These are phyloP conservation scores for Hoplodrina ambigua DNA, from an alignment of 2,888 invertebrate species.

Conservation along the genomic window DNA sequence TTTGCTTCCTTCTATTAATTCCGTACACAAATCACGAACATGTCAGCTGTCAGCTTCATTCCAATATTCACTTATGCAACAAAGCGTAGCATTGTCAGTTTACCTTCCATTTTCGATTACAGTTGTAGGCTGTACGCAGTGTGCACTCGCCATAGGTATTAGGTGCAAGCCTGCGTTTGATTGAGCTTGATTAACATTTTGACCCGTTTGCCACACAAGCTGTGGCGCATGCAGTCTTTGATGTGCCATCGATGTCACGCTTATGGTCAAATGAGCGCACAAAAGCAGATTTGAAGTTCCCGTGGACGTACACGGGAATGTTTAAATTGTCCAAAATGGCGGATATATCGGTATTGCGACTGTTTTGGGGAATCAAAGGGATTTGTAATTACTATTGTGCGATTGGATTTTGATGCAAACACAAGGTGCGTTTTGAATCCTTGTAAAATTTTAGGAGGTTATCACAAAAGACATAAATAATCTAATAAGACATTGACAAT, in stretches of 20 bases:
- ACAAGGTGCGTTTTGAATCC: neutral
- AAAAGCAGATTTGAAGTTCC: slow-evolving; percentile 45
- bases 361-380: slow-evolving; percentile 40
- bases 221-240: slow-evolving; percentile 56
- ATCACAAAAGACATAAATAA: too few species aligned
- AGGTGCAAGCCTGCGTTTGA: slow-evolving; percentile 88
- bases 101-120: slow-evolving; percentile 15
- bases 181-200: slow-evolving; percentile 91
- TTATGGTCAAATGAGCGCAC: slow-evolving; percentile 57
- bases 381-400: slow-evolving; percentile 8
- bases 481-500: too few species aligned
- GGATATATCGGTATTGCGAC: slow-evolving; percentile 20
- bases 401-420: slow-evolving; percentile 12
- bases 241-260: slow-evolving; percentile 47
- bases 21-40: neutral
- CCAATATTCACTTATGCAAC: slow-evolving; percentile 4
- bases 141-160: slow-evolving; percentile 7
- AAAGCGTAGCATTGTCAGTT: slow-evolving; percentile 10
- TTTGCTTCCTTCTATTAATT: neutral
- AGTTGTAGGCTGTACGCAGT: slow-evolving; percentile 11
- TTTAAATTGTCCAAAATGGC: slow-evolving; percentile 21
- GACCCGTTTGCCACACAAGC: slow-evolving; percentile 70
- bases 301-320: slow-evolving; percentile 7
- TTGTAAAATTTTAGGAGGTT: too few species aligned
- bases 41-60: slow-evolving; percentile 3